Percentiles rank a stretch among this genome's conserved stretches.
Evolutionary conservation across 2,113 vertebrate species (phyloP).

Genomic region (Varanus komodoensis): DNA sequence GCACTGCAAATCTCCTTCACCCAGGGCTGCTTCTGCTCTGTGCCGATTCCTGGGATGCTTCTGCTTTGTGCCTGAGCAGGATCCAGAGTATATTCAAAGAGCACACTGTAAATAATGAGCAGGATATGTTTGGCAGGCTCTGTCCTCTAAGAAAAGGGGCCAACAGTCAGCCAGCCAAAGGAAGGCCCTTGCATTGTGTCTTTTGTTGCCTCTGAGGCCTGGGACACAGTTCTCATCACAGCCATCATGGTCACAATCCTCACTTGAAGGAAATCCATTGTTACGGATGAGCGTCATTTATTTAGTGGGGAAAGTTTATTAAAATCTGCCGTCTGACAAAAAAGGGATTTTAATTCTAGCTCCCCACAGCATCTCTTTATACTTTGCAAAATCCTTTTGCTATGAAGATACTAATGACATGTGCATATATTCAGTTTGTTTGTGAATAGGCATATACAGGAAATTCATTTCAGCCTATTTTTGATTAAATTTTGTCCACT

Average conservation of each 20-base stretch:
- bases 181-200: not conserved
- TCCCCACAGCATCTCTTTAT: not conserved
- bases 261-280: not conserved
- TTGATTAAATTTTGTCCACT: too few relatives aligned
- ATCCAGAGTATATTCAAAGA: not conserved
- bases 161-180: not conserved
- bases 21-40: not conserved
- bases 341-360: not conserved
- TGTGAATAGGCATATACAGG: not conserved
- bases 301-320: not conserved
- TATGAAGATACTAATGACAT: not conserved
- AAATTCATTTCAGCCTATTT: too few relatives aligned
- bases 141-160: not conserved
- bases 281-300: too few relatives aligned
- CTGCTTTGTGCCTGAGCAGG: not conserved
- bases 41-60: not conserved
- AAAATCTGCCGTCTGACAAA: not conserved
- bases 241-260: not conserved
- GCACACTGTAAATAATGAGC: not conserved
- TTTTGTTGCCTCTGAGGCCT: too few relatives aligned
- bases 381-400: not conserved
- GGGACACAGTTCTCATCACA: not conserved
- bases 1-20: slow-evolving; percentile 9
- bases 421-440: not conserved
- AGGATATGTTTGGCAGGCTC: not conserved